phyloP scores from a whole-genome alignment of 2,797 vertebrate genomes.

The Amazona finschi region DNA sequence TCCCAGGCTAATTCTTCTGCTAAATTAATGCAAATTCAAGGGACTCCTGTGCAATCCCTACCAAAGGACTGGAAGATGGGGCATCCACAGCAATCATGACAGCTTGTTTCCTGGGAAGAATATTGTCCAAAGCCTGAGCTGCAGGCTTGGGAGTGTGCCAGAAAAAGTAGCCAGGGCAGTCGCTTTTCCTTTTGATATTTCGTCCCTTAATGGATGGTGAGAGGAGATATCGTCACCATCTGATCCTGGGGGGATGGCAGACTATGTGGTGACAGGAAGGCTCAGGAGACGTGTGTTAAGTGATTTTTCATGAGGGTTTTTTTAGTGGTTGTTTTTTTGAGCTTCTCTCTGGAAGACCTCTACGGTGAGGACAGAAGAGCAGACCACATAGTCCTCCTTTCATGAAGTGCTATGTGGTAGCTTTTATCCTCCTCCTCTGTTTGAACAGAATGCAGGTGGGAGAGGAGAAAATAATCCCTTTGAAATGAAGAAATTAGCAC shows the following conservation, averaged over 20 bases:
- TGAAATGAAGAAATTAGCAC: conserved; percentile 27
- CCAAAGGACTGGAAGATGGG: background rate
- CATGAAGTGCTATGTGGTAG: background rate
- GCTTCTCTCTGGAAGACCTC: background rate
- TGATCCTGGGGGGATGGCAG: conserved; percentile 1
- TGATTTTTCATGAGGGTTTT: background rate
- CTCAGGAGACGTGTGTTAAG: background rate
- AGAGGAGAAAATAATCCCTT: background rate
- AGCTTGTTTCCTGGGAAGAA: background rate
- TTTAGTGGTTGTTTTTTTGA: background rate
- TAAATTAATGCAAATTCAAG: background rate
- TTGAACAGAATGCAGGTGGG: background rate
- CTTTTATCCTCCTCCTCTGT: conserved; percentile 6
- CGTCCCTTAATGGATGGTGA: conserved; percentile 21
- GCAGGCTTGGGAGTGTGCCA: background rate
- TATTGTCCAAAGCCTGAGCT: background rate
- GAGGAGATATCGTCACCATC: conserved; percentile 34
- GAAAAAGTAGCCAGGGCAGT: conserved; percentile 29
- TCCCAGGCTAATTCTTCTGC: background rate
- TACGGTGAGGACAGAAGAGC: background rate
- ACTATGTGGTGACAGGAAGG: conserved; percentile 21
- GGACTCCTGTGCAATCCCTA: background rate
- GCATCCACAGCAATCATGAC: background rate
- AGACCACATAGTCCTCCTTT: background rate
- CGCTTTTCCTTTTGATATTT: conserved; percentile 30